phyloP scores from a whole-genome alignment of 2,888 invertebrate species.

The Auanema sp. region DNA sequence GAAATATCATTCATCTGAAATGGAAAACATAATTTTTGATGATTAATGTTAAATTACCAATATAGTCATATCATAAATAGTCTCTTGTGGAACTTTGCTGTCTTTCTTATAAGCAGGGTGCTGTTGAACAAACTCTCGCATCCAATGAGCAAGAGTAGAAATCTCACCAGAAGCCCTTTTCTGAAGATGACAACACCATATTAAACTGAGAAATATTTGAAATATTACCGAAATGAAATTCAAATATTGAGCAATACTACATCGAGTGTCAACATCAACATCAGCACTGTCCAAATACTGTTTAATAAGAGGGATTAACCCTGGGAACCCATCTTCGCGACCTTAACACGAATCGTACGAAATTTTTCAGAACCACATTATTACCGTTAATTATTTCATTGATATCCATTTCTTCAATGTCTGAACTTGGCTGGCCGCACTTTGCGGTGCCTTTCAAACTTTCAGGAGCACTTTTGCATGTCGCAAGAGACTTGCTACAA shows the following conservation, averaged over 20 bases:
- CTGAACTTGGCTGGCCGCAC: slow-evolving; percentile 47
- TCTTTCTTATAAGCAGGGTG: slow-evolving; percentile 79
- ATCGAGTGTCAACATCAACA: slow-evolving; percentile 93
- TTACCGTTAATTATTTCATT: slow-evolving; percentile 94
- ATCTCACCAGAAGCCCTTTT: slow-evolving; percentile 78
- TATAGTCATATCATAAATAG: slow-evolving; percentile 83
- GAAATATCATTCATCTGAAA: slow-evolving; percentile 62
- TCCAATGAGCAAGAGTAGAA: slow-evolving; percentile 90
- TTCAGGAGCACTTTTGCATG: slow-evolving; percentile 59
- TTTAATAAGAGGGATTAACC: slow-evolving; percentile 88
- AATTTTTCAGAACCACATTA: not conserved
- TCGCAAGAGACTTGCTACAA: slow-evolving; percentile 44
- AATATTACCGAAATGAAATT: slow-evolving; percentile 67
- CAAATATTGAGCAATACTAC: slow-evolving; percentile 93
- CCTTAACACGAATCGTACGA: slow-evolving; percentile 28
- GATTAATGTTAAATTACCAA: slow-evolving; percentile 29
- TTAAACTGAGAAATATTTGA: not conserved
- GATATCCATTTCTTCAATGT: slow-evolving; percentile 79
- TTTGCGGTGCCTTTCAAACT: slow-evolving; percentile 41
- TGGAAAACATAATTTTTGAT: not conserved
- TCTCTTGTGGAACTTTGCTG: slow-evolving; percentile 82
- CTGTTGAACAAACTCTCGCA: slow-evolving; percentile 81
- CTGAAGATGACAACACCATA: slow-evolving; percentile 68
- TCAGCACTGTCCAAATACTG: slow-evolving; percentile 92
- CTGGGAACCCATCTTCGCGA: slow-evolving; percentile 85